Evolutionary conservation across 2,888 invertebrate species (phyloP).

Genomic region (Thereva nobilitata): DNA sequence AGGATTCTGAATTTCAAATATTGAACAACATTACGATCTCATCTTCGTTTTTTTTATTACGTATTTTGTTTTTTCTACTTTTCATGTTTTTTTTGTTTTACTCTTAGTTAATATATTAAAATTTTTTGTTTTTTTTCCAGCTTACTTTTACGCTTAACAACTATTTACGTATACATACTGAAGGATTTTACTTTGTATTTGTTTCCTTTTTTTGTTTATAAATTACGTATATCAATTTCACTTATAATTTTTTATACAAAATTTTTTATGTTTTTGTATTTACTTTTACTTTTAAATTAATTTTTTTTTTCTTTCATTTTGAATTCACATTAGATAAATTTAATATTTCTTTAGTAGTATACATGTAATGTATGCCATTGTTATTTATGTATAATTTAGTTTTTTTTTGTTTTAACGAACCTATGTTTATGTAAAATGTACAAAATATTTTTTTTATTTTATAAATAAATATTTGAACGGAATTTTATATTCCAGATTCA

Average conservation of each 20-base stretch:
- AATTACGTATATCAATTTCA: slow-evolving; percentile 32
- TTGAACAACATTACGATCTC: slow-evolving; percentile 12
- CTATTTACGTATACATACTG: slow-evolving; percentile 57
- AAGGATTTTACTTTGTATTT: slow-evolving; percentile 48
- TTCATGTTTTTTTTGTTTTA: neutral
- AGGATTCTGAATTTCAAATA: slow-evolving; percentile 3
- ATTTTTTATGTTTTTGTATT: slow-evolving; percentile 21
- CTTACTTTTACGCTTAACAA: slow-evolving; percentile 15
- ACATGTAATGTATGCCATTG: slow-evolving; percentile 47
- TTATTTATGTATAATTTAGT: slow-evolving; percentile 31
- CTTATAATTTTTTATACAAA: slow-evolving; percentile 30
- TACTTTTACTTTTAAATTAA: slow-evolving; percentile 18
- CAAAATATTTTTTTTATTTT: no score
- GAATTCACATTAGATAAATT: no score
- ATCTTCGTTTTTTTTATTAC: slow-evolving; percentile 7
- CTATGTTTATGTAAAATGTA: slow-evolving; percentile 6
- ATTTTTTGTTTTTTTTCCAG: slow-evolving; percentile 24
- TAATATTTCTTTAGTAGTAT: slow-evolving; percentile 40
- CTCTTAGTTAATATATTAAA: slow-evolving; percentile 32
- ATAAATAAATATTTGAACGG: neutral
- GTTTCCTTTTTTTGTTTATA: slow-evolving; percentile 26
- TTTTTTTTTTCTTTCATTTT: no score
- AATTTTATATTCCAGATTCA: neutral
- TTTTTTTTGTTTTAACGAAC: slow-evolving; percentile 41
- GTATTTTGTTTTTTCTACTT: neutral